phyloP scores from a whole-genome alignment of 2,797 vertebrate genomes.

The Lagodon rhomboides region DNA sequence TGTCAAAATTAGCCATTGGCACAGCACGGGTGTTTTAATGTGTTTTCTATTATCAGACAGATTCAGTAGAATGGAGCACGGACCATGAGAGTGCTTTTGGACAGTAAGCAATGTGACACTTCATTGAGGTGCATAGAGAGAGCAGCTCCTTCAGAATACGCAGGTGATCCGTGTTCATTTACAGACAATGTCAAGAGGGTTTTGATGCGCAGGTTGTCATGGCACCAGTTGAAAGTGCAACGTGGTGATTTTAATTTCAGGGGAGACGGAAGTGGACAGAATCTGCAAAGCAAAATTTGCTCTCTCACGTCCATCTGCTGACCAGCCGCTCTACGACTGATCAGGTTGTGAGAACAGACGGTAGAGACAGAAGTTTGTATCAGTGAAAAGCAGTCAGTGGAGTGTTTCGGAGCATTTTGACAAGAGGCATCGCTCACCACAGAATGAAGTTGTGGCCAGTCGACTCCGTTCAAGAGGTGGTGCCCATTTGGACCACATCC shows the following conservation, averaged over 20 bases:
- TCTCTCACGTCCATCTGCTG: conserved; percentile 27
- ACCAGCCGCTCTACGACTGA: not conserved
- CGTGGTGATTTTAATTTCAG: conserved; percentile 66
- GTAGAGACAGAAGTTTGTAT: not conserved
- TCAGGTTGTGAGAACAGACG: not conserved
- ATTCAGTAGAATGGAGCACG: conserved; percentile 58
- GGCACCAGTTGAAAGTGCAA: conserved; percentile 73
- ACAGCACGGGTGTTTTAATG: conserved; percentile 64
- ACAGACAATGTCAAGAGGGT: conserved; percentile 78
- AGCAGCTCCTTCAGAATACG: conserved; percentile 59
- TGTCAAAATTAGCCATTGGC: conserved; percentile 56
- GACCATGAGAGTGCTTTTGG: conserved; percentile 64
- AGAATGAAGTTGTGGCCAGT: conserved; percentile 96
- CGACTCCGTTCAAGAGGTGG: conserved; percentile 97
- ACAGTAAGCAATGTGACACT: conserved; percentile 61
- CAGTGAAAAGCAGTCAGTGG: not conserved
- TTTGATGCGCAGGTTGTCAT: conserved; percentile 82
- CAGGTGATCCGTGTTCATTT: conserved; percentile 76
- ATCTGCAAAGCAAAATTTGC: conserved; percentile 63
- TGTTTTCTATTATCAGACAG: conserved; percentile 66
- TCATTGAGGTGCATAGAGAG: conserved; percentile 71
- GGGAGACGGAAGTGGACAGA: conserved; percentile 23
- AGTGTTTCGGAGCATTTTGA: not conserved
- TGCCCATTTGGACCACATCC: conserved; percentile 99
- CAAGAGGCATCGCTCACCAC: conserved; percentile 86